phyloP scores from a whole-genome alignment of 2,113 vertebrate genomes.

The pig (Sus scrofa) region T2T-Sscrofa CM000818.6:75665001-75665500 shows the following conservation, averaged over 20 bases:
- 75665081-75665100: conserved; percentile 24
- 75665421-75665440: conserved; percentile 8
- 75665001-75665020: conserved; percentile 31
- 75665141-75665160: conserved; percentile 18
- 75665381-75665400: neutral
- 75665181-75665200: conserved; percentile 23
- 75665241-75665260: neutral
- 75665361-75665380: neutral
- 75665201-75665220: conserved; percentile 59
- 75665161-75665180: neutral
- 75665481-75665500: conserved; percentile 34
- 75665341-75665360: neutral
- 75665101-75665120: neutral
- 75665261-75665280: conserved; percentile 32
- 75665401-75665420: conserved; percentile 19
- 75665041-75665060: neutral
- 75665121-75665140: neutral
- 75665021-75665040: conserved; percentile 45
- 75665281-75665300: conserved; percentile 11
- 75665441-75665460: conserved; percentile 4
- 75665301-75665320: conserved; percentile 25
- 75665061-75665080: conserved; percentile 16
- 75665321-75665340: conserved; percentile 2
- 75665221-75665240: neutral
- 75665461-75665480: neutral